Evolutionary conservation across 2,113 vertebrate species (phyloP), one percentile per base, ranked within the genome.

Genomic region (Turnix velox): DNA sequence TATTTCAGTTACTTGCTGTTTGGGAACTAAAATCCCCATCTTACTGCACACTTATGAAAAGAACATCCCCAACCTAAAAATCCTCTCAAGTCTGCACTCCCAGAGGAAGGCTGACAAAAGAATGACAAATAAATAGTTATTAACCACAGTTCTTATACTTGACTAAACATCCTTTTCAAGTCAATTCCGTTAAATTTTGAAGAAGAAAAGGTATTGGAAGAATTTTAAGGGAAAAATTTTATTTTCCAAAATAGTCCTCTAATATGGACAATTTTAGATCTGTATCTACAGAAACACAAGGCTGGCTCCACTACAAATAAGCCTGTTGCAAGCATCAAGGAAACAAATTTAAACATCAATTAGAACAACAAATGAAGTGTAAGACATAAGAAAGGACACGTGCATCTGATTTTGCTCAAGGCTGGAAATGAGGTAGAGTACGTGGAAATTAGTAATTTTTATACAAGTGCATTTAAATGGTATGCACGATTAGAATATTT

Each of bases 121-220:
- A 78, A 5, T 20, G 54, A 59, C 4, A 63, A 55, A 30, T 27
- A 43, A 10, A 16, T 28, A 40, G 14, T 25, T 39, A 46, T 12
- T 25, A 54, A 23, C 3, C 51, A 31, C 9, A 85, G 30, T 12
- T 62, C 28, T 74, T 52, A 45, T 4, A 18, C 30, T 55, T 45
- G 7, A 63, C 9, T 7, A 31, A 74, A 51, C 5, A 19, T 3
- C 7, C 0, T 1, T 30, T 76, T 80, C 24, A 81, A 87, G 33
- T 9, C 8, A 43, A 49, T 13, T 62, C 0, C 22, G 10, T 23
- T 40, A 39, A 24, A 10, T n/a, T 20, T 8, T 2, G 2, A 8
- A 9, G 48, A 35, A 9, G n/a, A 42, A 37, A 22, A 55, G 3
- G 13, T 57, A 35, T 18, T 51, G 55, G 6, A 68, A 46, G 7